Evolutionary conservation across 2,888 invertebrate genomes (phyloP).

Genomic region (Ophraella communa): DNA sequence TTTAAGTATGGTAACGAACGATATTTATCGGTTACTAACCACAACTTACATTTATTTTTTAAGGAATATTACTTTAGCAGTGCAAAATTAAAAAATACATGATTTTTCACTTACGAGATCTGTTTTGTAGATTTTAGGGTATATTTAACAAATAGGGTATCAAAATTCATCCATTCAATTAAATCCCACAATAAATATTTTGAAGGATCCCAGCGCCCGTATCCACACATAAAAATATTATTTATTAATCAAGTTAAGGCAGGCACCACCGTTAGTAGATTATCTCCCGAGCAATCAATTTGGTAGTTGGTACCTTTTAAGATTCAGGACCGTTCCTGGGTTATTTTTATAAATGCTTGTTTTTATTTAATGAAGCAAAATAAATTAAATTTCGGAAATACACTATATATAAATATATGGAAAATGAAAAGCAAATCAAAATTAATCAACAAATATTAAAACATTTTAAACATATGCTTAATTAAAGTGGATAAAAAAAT

Average conservation of each 20-base stretch:
- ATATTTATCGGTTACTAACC: too few species aligned
- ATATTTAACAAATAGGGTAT: constrained; percentile 33
- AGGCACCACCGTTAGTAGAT: constrained; percentile 37
- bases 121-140: constrained; percentile 5
- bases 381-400: too few species aligned
- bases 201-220: constrained; percentile 30
- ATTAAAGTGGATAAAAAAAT: too few species aligned
- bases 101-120: neutral
- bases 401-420: constrained; percentile 26
- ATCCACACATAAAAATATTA: constrained; percentile 34
- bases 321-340: constrained; percentile 4
- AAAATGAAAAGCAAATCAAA: too few species aligned
- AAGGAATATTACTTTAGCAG: too few species aligned
- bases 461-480: too few species aligned
- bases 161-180: constrained; percentile 40
- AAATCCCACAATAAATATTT: constrained; percentile 35
- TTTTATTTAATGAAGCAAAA: too few species aligned
- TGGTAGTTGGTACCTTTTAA: constrained; percentile 12
- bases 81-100: neutral
- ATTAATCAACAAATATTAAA: too few species aligned
- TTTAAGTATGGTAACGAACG: too few species aligned
- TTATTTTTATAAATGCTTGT: neutral
- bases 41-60: too few species aligned
- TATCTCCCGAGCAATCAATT: constrained; percentile 37
- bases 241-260: constrained; percentile 39